phyloP scores from a whole-genome alignment of 1,140 invertebrate species.

The Paraescarpia echinospica region DNA sequence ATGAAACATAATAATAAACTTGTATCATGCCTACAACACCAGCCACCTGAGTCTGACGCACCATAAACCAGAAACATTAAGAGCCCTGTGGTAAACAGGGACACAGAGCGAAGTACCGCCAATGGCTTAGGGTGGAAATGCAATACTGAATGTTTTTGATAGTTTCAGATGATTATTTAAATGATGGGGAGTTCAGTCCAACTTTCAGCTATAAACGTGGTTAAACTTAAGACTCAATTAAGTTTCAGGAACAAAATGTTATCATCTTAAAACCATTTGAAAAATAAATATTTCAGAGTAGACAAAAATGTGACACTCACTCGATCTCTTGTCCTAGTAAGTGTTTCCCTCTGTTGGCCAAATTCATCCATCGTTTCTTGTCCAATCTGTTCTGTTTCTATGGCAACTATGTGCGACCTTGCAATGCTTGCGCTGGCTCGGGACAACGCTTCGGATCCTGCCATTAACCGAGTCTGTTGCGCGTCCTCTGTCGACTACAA shows the following conservation, averaged over 20 bases:
- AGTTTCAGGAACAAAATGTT: no score
- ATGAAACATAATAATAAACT: neutral
- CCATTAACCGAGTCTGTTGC: slow-evolving; percentile 47
- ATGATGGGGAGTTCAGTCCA: no score
- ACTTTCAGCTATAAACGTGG: no score
- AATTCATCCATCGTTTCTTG: slow-evolving; percentile 73
- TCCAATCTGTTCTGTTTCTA: slow-evolving; percentile 78
- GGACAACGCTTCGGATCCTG: slow-evolving; percentile 60
- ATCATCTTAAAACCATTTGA: slow-evolving; percentile 3
- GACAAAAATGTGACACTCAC: slow-evolving; percentile 37
- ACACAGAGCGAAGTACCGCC: no score
- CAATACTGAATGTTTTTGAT: no score
- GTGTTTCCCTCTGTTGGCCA: slow-evolving; percentile 66
- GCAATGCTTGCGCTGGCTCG: slow-evolving; percentile 69
- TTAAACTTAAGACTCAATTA: no score
- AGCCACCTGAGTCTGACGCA: no score
- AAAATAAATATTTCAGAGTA: slow-evolving; percentile 18
- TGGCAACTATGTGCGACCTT: slow-evolving; percentile 72
- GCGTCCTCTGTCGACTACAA: slow-evolving; percentile 45
- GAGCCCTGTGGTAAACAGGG: no score
- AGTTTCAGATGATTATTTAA: no score
- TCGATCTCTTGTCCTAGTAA: slow-evolving; percentile 65
- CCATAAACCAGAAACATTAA: no score
- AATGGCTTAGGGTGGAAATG: no score
- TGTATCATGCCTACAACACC: no score